Evolutionary conservation across 2,797 vertebrate species (phyloP).

Genomic region (Enteromius mattozi): DNA sequence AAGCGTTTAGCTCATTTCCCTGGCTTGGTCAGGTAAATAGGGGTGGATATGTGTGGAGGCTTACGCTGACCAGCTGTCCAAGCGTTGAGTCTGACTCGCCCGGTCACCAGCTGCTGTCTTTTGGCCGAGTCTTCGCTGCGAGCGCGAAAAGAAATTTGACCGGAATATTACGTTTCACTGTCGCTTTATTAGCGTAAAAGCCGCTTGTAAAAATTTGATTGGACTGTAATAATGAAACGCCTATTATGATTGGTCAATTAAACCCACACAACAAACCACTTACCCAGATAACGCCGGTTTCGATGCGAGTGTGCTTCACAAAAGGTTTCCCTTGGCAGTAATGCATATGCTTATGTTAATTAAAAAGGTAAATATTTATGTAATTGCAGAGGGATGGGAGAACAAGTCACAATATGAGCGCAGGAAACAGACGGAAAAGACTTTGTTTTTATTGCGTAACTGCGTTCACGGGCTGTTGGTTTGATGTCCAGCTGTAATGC

Average conservation of each 20-base stretch:
- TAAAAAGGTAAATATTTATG: background rate
- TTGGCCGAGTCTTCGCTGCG: slow-evolving; percentile 66
- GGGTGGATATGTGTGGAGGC: slow-evolving; percentile 46
- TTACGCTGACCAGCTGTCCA: slow-evolving; percentile 81
- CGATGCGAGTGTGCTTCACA: background rate
- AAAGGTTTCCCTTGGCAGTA: background rate
- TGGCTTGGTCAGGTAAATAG: slow-evolving; percentile 56
- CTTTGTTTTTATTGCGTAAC: background rate
- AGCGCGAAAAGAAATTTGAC: slow-evolving; percentile 65
- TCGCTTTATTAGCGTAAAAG: slow-evolving; percentile 37
- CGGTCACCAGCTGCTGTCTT: slow-evolving; percentile 80
- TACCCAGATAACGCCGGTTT: background rate
- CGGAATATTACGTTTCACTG: slow-evolving; percentile 68
- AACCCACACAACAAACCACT: slow-evolving; percentile 23
- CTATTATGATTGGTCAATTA: slow-evolving; percentile 49
- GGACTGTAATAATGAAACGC: slow-evolving; percentile 53
- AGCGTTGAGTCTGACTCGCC: slow-evolving; percentile 67
- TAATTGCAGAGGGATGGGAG: background rate
- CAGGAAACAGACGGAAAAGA: background rate
- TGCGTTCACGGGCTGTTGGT: background rate
- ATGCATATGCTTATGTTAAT: background rate
- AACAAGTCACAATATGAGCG: background rate
- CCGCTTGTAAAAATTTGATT: slow-evolving; percentile 71
- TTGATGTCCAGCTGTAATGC: background rate
- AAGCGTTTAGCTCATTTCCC: slow-evolving; percentile 54